Conservation (phyloP, 1,140 invertebrate species). For the Tetranychus urticae region DNA sequence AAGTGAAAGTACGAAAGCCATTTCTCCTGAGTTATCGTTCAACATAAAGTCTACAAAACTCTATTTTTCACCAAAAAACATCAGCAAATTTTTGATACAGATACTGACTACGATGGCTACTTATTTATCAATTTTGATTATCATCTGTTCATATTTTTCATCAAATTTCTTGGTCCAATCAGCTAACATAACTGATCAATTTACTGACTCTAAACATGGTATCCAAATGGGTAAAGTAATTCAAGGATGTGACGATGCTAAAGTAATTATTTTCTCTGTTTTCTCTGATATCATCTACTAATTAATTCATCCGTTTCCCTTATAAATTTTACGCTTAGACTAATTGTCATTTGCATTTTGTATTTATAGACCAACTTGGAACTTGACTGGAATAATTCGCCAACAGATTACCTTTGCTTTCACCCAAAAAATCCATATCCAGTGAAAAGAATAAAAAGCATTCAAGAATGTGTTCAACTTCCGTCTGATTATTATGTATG, state of each 20-base stretch:
- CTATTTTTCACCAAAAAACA: too few relatives aligned
- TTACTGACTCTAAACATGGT: not conserved
- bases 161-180: too few relatives aligned
- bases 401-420: constrained; percentile 37
- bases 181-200: not conserved
- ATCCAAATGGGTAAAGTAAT: not conserved
- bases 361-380: constrained; percentile 35
- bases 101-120: too few relatives aligned
- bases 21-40: too few relatives aligned
- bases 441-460: constrained; percentile 21
- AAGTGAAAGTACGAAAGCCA: too few relatives aligned
- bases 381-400: constrained; percentile 42
- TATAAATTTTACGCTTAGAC: not conserved
- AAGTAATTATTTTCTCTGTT: not conserved
- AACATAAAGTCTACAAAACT: too few relatives aligned
- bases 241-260: not conserved
- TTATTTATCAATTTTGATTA: too few relatives aligned
- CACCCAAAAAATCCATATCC: constrained; percentile 23
- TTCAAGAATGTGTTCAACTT: constrained; percentile 31
- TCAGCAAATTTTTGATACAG: too few relatives aligned
- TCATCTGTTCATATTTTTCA: too few relatives aligned
- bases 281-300: too few relatives aligned
- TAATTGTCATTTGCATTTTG: constrained; percentile 4
- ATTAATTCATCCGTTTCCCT: not conserved
- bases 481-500: constrained; percentile 33